Base-by-base conservation (phyloP, 2,888 invertebrate genomes). In the Drosophila sordidula region DNA sequence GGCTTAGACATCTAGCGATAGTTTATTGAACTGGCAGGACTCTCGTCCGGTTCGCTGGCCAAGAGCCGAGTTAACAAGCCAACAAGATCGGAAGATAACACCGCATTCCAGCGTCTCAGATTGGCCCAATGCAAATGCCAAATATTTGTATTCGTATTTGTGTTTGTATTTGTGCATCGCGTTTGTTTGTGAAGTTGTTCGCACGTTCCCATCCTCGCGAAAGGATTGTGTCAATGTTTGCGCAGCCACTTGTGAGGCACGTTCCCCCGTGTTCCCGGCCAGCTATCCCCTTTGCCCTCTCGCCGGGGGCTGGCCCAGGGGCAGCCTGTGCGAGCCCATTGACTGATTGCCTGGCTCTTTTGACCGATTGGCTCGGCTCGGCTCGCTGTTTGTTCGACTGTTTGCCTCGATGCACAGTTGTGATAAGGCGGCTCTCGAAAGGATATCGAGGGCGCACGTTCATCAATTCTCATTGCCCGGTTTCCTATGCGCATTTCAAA, bases 211-310 rank as follows among this genome's bases (percentile, higher is more conserved):
- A 74, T 62, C 61, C 54, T 54, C 49, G 46, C 52, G 36, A 78
- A 82, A 76, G 78, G 86, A 75, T 86, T 84, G 59, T 39, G 70
- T 73, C 70, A 85, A 87, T 85, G 72, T 85, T 87, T 80, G 67
- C 51, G 22, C 57, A 76, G 65, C 69, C 78, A 80, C 87, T 80
- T 81, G 83, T 83, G 69, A 67, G 75, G 64, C 74, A 76, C 76
- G 64, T 59, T 71, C 75, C 64, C n/a, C 16, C 42, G 22, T 34
- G 22, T 9, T 9, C 29, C 12, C 49, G 12, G 1, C 14, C 14
- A n/a, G 14, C 36, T 38, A 3, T 38, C 9, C 51, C 12, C 26
- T 9, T 29, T 29, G 26, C 6, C 26, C 22, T 22, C 22, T 22
- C 22, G 26, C 26, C 3, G 26, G 26, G 26, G 26, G 26, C 26